A percentile compares a stretch with the other conserved stretches of the same genome.
phyloP scores from a whole-genome alignment of 2,888 invertebrate genomes.

The Parnassius mnemosyne region DNA sequence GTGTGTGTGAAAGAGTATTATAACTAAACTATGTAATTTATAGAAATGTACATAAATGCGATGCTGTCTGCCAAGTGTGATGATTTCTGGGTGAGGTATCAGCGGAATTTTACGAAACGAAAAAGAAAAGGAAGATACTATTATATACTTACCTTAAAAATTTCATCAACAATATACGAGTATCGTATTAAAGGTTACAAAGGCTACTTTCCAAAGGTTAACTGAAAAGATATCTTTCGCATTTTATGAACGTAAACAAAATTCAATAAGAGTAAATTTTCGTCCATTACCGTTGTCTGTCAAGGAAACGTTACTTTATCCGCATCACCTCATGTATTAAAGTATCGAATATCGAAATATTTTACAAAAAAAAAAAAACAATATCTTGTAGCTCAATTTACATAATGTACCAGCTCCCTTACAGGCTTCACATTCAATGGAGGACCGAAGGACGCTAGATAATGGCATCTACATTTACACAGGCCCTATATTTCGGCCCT shows the following conservation, averaged over 20 bases:
- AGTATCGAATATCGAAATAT: constrained; percentile 39
- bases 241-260: background rate
- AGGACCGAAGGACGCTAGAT: constrained; percentile 51
- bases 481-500: constrained; percentile 37
- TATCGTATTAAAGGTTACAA: too few relatives aligned
- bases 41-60: too few relatives aligned
- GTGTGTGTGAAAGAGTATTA: too few relatives aligned
- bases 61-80: too few relatives aligned
- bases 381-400: constrained; percentile 35
- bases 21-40: too few relatives aligned
- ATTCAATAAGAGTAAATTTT: constrained; percentile 5
- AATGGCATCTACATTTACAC: constrained; percentile 55
- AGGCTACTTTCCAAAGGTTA: too few relatives aligned
- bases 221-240: background rate
- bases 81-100: too few relatives aligned
- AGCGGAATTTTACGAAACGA: too few relatives aligned
- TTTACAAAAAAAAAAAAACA: constrained; percentile 30
- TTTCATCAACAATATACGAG: too few relatives aligned
- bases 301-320: constrained; percentile 6
- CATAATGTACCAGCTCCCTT: constrained; percentile 37
- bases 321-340: constrained; percentile 29
- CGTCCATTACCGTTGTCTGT: constrained; percentile 7
- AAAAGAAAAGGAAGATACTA: too few relatives aligned
- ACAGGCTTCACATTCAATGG: constrained; percentile 36
- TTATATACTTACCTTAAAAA: too few relatives aligned